These are phyloP conservation scores for Channa maculata DNA, from an alignment of 2,113 vertebrate species.

Conservation along the genomic window DNA sequence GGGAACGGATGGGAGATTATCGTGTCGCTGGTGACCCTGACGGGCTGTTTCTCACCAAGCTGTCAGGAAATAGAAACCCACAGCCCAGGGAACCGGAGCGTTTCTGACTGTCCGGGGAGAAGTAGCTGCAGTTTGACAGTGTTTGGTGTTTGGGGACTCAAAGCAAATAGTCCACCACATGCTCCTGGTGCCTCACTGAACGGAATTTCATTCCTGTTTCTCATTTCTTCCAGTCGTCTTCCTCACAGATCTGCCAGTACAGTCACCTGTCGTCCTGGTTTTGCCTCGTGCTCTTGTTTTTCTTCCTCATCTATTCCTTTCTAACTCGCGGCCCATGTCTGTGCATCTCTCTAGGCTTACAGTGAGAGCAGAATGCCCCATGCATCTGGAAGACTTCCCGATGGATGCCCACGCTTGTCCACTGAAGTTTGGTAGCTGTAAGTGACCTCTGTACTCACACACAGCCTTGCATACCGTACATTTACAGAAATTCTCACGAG, in stretches of 20 bases:
- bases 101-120: constrained; percentile 39
- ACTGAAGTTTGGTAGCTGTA: constrained; percentile 88
- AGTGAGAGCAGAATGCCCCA: constrained; percentile 86
- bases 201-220: background rate
- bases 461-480: background rate
- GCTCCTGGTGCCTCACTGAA: constrained; percentile 27
- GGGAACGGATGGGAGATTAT: constrained; percentile 80
- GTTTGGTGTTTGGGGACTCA: constrained; percentile 17
- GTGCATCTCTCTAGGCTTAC: constrained; percentile 78
- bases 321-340: constrained; percentile 19
- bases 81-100: constrained; percentile 56
- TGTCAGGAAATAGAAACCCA: constrained; percentile 71
- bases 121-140: constrained; percentile 33
- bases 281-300: background rate
- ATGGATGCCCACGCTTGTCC: constrained; percentile 89
- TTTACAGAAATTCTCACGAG: background rate
- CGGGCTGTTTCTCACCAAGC: constrained; percentile 73
- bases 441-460: constrained; percentile 60
- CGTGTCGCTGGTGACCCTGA: constrained; percentile 68
- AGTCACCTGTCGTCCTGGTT: background rate
- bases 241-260: background rate
- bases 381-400: constrained; percentile 88
- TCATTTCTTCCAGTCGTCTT: background rate
- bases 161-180: background rate
- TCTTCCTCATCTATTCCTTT: background rate